These are phyloP conservation scores for Menidia menidia DNA, from an alignment of 2,797 vertebrate species.

Conservation along the genomic window DNA sequence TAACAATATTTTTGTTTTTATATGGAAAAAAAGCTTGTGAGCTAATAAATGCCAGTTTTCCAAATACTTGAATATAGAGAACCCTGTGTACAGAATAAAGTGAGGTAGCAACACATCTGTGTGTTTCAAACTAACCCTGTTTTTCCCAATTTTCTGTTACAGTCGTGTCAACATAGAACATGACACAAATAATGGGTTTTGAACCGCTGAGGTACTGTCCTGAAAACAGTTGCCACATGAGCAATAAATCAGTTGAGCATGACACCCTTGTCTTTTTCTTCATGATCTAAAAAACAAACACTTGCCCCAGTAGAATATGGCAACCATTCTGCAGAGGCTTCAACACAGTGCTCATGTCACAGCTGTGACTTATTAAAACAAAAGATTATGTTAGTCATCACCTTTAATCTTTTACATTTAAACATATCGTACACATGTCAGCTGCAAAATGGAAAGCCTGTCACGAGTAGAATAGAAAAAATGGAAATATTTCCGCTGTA, in stretches of 20 bases:
- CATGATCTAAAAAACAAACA: slow-evolving; percentile 1
- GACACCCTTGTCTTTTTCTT: slow-evolving; percentile 12
- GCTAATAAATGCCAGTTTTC: background rate
- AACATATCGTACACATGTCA: background rate
- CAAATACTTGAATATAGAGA: slow-evolving; percentile 1
- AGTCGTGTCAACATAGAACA: background rate
- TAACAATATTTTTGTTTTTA: too few relatives aligned
- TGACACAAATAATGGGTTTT: slow-evolving; percentile 12
- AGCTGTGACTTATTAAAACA: slow-evolving; percentile 12
- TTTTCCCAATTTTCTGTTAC: slow-evolving; percentile 17
- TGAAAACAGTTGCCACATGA: slow-evolving; percentile 19
- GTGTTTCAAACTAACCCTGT: slow-evolving; percentile 15
- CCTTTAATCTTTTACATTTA: slow-evolving; percentile 27
- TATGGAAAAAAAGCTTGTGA: too few relatives aligned
- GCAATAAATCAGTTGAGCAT: background rate
- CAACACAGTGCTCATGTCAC: background rate
- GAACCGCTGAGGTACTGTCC: background rate
- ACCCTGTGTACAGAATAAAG: slow-evolving; percentile 19
- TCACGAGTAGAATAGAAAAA: slow-evolving; percentile 17
- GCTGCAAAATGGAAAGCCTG: slow-evolving; percentile 1
- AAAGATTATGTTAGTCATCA: slow-evolving; percentile 9
- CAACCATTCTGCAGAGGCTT: background rate
- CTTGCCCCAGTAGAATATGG: background rate
- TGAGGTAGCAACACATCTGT: slow-evolving; percentile 27
- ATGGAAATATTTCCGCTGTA: too few relatives aligned